phyloP scores from a whole-genome alignment of 2,888 invertebrate species.

The Tribolium freemani region DNA sequence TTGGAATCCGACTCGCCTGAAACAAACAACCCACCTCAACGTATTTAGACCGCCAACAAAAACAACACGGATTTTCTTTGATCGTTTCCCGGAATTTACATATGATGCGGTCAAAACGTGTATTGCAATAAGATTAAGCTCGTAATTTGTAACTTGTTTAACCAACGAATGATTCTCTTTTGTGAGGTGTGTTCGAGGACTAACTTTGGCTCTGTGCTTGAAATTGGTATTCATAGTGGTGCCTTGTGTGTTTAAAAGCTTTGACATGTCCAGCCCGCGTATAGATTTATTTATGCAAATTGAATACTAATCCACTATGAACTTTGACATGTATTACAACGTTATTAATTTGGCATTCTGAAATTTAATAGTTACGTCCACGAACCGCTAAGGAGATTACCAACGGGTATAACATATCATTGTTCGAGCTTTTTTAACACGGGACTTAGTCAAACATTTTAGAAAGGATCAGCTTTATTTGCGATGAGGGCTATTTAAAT shows the following conservation, averaged over 20 bases:
- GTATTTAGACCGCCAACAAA: background rate
- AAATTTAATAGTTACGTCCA: constrained; percentile 7
- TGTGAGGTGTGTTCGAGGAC: constrained; percentile 44
- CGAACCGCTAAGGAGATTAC: constrained; percentile 7
- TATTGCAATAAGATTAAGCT: constrained; percentile 51
- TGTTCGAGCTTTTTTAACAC: constrained; percentile 18
- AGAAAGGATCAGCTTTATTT: constrained; percentile 40
- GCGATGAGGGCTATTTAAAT: constrained; percentile 30
- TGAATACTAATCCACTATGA: constrained; percentile 57
- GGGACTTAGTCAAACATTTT: constrained; percentile 41
- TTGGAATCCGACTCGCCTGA: constrained; percentile 58
- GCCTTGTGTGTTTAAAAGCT: constrained; percentile 54
- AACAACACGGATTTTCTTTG: background rate
- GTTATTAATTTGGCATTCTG: constrained; percentile 41
- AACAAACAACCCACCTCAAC: constrained; percentile 28
- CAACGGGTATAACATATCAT: constrained; percentile 2
- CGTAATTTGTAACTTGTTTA: constrained; percentile 50
- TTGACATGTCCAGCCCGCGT: constrained; percentile 56
- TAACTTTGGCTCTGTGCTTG: constrained; percentile 45
- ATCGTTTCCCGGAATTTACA: constrained; percentile 37
- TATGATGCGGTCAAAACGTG: constrained; percentile 47
- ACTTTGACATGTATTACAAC: constrained; percentile 49
- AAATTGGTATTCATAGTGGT: constrained; percentile 61
- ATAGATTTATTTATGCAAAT: constrained; percentile 59
- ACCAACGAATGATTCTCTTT: constrained; percentile 54